These are phyloP conservation scores for Lemur catta DNA, from an alignment of 2,797 vertebrate species.

Conservation along the genomic window DNA sequence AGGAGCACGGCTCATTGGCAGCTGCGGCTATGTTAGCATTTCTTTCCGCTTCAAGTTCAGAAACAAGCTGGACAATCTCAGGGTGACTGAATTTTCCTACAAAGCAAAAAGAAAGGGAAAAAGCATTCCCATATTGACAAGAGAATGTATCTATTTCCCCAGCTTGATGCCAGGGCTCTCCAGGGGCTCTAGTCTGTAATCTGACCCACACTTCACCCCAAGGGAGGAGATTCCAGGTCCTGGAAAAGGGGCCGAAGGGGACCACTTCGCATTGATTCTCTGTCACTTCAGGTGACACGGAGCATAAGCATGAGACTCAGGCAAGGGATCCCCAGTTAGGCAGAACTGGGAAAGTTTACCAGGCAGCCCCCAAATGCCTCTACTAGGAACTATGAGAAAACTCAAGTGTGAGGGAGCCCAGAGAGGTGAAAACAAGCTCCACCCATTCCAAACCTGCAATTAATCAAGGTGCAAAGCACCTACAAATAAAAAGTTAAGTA, in stretches of 20 bases:
- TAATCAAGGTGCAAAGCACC: not conserved
- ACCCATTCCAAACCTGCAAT: not conserved
- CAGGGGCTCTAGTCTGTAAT: not conserved
- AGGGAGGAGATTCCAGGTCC: not conserved
- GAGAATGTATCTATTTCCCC: not conserved
- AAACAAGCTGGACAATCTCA: constrained; percentile 90
- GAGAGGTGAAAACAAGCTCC: not conserved
- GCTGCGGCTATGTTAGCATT: constrained; percentile 76
- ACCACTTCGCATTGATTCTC: too few relatives aligned
- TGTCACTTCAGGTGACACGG: not conserved
- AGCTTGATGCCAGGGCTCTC: not conserved
- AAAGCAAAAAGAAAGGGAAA: constrained; percentile 69
- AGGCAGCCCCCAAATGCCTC: not conserved
- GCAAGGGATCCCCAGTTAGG: not conserved
- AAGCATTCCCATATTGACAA: not conserved
- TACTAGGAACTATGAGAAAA: not conserved
- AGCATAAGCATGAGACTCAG: not conserved
- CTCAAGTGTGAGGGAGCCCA: not conserved
- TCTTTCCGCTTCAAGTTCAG: constrained; percentile 90
- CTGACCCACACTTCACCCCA: not conserved
- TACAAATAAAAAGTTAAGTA: not conserved
- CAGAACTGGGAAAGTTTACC: not conserved
- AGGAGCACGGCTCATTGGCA: constrained; percentile 50
- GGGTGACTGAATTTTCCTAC: constrained; percentile 94
- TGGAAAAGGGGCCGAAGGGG: not conserved